Percentiles rank a stretch among this genome's conserved stretches.
phyloP scores from a whole-genome alignment of 1,140 invertebrate species.

The Oryzaephilus surinamensis region DNA sequence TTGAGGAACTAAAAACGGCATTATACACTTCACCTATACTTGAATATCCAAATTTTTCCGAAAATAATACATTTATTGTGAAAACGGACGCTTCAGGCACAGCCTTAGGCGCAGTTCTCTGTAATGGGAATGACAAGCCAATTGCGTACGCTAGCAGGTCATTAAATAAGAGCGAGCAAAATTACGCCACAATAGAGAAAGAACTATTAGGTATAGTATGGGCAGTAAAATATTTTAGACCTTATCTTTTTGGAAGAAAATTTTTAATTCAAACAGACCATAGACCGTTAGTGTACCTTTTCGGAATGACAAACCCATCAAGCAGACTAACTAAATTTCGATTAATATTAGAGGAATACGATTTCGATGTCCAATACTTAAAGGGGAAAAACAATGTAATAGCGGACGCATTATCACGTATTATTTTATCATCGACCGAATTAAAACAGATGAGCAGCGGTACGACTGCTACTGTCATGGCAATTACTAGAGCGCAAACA shows the following conservation, averaged over 20 bases:
- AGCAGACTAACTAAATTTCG: constrained; percentile 26
- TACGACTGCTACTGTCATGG: no score
- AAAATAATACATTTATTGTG: constrained; percentile 11
- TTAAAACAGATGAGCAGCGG: no score
- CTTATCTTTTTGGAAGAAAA: constrained; percentile 38
- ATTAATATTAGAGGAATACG: constrained; percentile 29
- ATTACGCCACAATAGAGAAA: constrained; percentile 5
- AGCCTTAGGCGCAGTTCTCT: constrained; percentile 24
- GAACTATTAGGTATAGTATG: no score
- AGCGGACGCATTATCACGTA: no score
- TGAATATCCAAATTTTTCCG: constrained; percentile 30
- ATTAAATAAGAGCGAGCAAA: constrained; percentile 6
- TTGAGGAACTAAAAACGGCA: constrained; percentile 21
- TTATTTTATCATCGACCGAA: no score
- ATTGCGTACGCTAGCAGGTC: constrained; percentile 33
- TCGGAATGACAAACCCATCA: constrained; percentile 34
- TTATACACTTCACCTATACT: constrained; percentile 28
- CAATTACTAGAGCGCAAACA: no score
- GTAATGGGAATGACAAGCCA: constrained; percentile 16
- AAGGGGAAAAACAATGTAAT: no score
- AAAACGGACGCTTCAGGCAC: constrained; percentile 21
- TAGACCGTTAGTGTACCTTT: constrained; percentile 38
- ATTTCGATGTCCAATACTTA: constrained; percentile 31
- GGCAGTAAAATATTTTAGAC: no score
- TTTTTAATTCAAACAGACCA: constrained; percentile 44